Percentiles rank a stretch among this genome's conserved stretches.
Conservation (phyloP, 2,888 invertebrate species). For the Tenthredo mesomela region DNA sequence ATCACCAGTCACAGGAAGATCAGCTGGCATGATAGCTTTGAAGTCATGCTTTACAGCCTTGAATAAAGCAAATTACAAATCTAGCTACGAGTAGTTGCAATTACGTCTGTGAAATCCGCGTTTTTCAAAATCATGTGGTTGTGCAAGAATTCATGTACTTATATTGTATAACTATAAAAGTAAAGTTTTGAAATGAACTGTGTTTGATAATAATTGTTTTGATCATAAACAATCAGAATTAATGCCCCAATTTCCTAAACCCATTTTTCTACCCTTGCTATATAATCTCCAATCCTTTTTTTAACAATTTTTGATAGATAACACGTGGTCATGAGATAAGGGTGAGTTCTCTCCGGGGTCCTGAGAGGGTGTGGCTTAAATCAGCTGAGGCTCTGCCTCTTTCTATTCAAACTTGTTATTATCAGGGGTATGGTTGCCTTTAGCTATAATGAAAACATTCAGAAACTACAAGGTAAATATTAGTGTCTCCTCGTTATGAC, state of each 20-base stretch:
- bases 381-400: no score
- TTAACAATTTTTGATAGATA: background rate
- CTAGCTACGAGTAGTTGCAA: no score
- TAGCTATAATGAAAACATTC: no score
- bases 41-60: slow-evolving; percentile 85
- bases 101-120: background rate
- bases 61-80: no score
- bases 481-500: no score
- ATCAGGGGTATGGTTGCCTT: no score
- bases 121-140: background rate
- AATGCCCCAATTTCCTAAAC: background rate
- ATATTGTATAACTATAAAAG: background rate
- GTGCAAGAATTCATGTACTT: no score
- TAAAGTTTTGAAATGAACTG: background rate
- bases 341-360: background rate
- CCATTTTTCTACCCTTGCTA: background rate
- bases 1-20: slow-evolving; percentile 88
- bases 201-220: background rate
- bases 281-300: background rate
- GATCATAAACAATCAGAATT: background rate
- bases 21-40: slow-evolving; percentile 86
- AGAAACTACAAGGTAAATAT: no score
- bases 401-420: no score
- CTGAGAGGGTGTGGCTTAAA: no score
- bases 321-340: background rate